phyloP scores from a whole-genome alignment of 2,113 vertebrate genomes.

The Tinamus guttatus region DNA sequence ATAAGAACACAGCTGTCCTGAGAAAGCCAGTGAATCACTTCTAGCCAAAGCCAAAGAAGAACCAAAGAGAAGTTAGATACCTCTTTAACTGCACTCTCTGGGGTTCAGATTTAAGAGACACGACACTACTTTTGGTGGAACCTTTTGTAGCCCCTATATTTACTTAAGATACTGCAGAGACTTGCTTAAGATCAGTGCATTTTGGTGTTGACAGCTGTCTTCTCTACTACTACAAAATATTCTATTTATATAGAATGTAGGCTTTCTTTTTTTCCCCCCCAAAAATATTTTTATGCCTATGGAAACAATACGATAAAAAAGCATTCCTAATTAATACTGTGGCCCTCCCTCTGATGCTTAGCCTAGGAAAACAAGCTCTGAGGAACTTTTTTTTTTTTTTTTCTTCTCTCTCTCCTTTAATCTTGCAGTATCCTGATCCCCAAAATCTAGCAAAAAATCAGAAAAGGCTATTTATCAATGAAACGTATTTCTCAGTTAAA shows the following conservation, averaged over 20 bases:
- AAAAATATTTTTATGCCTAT: background rate
- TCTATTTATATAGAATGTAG: background rate
- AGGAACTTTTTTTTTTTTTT: background rate
- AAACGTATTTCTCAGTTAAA: background rate
- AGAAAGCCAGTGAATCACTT: background rate
- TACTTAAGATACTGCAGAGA: background rate
- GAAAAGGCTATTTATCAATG: background rate
- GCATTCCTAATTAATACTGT: background rate
- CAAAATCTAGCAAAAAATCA: background rate
- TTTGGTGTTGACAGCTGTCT: background rate
- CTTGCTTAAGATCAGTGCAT: background rate
- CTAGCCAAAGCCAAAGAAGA: background rate
- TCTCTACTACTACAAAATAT: background rate
- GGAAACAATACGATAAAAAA: background rate
- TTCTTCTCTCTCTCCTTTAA: background rate
- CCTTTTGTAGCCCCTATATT: background rate
- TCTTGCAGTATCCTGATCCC: background rate
- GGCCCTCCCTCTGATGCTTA: background rate
- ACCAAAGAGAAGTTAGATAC: background rate
- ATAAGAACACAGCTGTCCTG: accelerated
- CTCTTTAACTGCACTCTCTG: background rate
- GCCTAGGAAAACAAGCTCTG: background rate
- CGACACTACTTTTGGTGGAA: background rate
- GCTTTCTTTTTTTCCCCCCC: background rate
- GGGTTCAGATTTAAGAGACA: background rate